Percentiles rank a stretch among this genome's conserved stretches.
These are phyloP conservation scores for Paraplagusia blochii DNA, from an alignment of 2,113 vertebrate genomes.

Conservation along the genomic window DNA sequence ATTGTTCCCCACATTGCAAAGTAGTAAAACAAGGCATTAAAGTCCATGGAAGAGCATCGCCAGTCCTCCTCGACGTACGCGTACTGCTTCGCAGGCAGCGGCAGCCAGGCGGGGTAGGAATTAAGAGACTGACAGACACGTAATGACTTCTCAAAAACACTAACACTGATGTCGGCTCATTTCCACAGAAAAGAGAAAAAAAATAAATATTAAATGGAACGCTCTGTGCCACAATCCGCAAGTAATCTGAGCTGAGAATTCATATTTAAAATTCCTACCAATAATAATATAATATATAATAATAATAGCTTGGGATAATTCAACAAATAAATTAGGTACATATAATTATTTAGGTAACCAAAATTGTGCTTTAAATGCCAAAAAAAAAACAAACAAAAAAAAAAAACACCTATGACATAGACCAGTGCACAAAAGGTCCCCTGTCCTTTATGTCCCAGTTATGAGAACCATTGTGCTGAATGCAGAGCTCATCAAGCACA, in stretches of 20 bases:
- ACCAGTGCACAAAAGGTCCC: neutral
- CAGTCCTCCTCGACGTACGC: constrained; percentile 12
- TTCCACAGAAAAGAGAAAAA: constrained; percentile 30
- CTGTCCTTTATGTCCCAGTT: neutral
- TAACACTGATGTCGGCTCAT: constrained; percentile 51
- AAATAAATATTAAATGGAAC: constrained; percentile 50
- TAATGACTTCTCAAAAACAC: constrained; percentile 33
- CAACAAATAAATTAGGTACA: too few relatives aligned
- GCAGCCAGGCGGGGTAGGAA: constrained; percentile 3
- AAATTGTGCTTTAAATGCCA: too few relatives aligned
- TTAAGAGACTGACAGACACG: constrained; percentile 19
- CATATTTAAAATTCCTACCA: too few relatives aligned
- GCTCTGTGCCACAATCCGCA: constrained; percentile 62
- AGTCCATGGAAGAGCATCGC: constrained; percentile 23
- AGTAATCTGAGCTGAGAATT: constrained; percentile 66
- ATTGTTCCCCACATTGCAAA: constrained; percentile 20
- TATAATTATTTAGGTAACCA: too few relatives aligned
- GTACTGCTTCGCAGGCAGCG: constrained; percentile 30
- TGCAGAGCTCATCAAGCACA: neutral
- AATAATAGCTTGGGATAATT: too few relatives aligned
- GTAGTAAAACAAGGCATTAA: constrained; percentile 33
- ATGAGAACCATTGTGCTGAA: neutral
- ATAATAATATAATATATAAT: too few relatives aligned
- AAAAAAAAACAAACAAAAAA: too few relatives aligned
- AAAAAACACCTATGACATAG: too few relatives aligned